Evolutionary conservation across 2,113 vertebrate species (phyloP).

Genomic region (Clinocottus analis): DNA sequence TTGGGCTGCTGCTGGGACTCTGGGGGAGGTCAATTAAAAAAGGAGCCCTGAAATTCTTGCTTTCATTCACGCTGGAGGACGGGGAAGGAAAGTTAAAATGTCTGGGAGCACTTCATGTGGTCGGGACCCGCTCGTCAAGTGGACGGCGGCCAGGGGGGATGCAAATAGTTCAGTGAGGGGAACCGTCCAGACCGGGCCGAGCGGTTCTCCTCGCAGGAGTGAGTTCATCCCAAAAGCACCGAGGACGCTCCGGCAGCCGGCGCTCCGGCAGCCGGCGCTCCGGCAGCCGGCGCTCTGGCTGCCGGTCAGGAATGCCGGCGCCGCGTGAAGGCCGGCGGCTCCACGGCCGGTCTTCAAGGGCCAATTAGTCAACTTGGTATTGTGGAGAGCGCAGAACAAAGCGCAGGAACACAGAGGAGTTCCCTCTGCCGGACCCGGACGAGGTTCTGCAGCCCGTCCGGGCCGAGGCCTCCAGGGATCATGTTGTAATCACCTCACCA

Average conservation of each 20-base stretch:
- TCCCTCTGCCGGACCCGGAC: conserved; percentile 28
- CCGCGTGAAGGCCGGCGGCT: no score
- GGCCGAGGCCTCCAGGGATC: no score
- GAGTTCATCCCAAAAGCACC: conserved; percentile 4
- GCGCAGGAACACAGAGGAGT: conserved; percentile 42
- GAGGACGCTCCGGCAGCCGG: conserved; percentile 6
- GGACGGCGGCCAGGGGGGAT: conserved; percentile 29
- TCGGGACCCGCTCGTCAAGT: conserved; percentile 63
- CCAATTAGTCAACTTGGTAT: conserved; percentile 66
- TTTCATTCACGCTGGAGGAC: conserved; percentile 63
- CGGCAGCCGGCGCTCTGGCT: conserved; percentile 32
- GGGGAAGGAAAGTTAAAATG: conserved; percentile 70
- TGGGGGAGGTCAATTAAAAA: conserved; percentile 89
- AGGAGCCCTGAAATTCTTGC: conserved; percentile 75
- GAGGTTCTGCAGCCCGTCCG: conserved; percentile 27
- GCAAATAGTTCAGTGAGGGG: conserved; percentile 51
- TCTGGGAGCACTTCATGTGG: conserved; percentile 50
- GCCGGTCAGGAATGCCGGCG: conserved; percentile 57
- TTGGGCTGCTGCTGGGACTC: conserved; percentile 74
- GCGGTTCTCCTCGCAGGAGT: conserved; percentile 35
- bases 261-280: conserved; percentile 28
- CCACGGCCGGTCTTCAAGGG: conserved; percentile 42
- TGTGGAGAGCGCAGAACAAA: conserved; percentile 47
- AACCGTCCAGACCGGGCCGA: conserved; percentile 17
- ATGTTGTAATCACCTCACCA: no score